Evolutionary conservation across 30 jellyfish, hydroid and myxozoan genomes (phyloP).

Genomic region (Aurelia coerulea): DNA sequence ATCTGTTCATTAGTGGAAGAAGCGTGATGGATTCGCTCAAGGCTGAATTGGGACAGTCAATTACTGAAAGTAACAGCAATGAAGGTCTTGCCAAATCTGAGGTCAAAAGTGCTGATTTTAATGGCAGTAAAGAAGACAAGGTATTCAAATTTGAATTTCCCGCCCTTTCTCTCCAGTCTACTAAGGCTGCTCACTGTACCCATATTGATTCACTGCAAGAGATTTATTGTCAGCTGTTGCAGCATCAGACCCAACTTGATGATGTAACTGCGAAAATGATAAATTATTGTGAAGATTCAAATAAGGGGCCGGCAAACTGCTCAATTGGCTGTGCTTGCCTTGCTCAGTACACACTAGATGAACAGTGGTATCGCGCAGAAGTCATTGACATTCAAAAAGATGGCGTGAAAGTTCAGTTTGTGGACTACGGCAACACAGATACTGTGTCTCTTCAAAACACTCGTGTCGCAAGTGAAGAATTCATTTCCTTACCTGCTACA

Average conservation of each 20-base stretch:
- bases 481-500: conserved; percentile 54
- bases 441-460: conserved; percentile 30
- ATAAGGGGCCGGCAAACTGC: background rate
- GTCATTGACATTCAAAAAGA: background rate
- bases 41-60: background rate
- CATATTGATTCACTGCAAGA: conserved; percentile 52
- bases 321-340: conserved; percentile 40
- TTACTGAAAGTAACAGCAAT: background rate
- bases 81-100: background rate
- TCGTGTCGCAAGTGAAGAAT: conserved; percentile 35
- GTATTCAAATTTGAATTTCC: background rate
- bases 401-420: conserved; percentile 12
- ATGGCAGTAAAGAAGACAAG: background rate
- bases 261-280: conserved; percentile 27
- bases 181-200: conserved; percentile 41
- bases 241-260: conserved; percentile 49
- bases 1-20: background rate
- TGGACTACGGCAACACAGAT: conserved; percentile 70
- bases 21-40: background rate
- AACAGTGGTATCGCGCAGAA: conserved; percentile 65
- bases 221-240: conserved; percentile 45
- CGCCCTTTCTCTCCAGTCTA: background rate
- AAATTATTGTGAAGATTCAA: conserved; percentile 18
- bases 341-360: conserved; percentile 45
- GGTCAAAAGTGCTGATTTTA: background rate